Base-by-base conservation (phyloP, 2,797 vertebrate genomes). In the Ctenopoma kingsleyae region DNA sequence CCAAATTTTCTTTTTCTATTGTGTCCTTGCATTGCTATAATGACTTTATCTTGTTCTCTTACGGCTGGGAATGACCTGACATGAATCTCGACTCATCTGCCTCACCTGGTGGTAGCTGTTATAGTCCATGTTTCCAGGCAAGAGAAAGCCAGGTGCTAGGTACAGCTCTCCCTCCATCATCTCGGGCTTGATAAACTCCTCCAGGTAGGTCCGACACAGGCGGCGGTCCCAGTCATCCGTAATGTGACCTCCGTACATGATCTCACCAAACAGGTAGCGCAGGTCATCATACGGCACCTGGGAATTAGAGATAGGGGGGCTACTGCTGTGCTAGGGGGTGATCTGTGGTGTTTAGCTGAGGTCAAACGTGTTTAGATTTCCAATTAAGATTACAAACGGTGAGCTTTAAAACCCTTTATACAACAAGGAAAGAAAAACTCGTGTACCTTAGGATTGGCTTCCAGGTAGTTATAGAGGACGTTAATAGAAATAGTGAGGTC, bases 241-340 rank as follows among this genome's bases (percentile, higher is more conserved):
- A 86, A 99, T 98, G 88, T 99, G 98, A 22, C 98, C 97, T 38
- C 98, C 97, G 0, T 98, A 99, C 97, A 99, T 97, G 80, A 99
- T 99, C 93, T 99, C 98, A 1, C 97, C 97, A 6, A 99, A 97
- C 11, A 99, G 94, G 86, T 99, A 98, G 46, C 96, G 95, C 69
- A 99, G 81, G 70, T 99, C 97, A 17, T 98, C 96, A 0, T 95
- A 99, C 0, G 97, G 97, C 40, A 99, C 97, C 98, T 99, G 86
- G 62, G 65, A 71, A 61, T 58, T 16, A 55, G 51, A 76, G 35
- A 36, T 8, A 25, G 3, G 1, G 17, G 46, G 35, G 50, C 47
- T 25, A 19, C 23, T 46, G 49, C 25, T 58, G 49, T 57, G 55
- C 25, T 51, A 17, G 3, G 46, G 17, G 58, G 47, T 17, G 61